These are phyloP conservation scores for Pao palembangensis DNA, from an alignment of 2,113 vertebrate species.

Conservation along the genomic window DNA sequence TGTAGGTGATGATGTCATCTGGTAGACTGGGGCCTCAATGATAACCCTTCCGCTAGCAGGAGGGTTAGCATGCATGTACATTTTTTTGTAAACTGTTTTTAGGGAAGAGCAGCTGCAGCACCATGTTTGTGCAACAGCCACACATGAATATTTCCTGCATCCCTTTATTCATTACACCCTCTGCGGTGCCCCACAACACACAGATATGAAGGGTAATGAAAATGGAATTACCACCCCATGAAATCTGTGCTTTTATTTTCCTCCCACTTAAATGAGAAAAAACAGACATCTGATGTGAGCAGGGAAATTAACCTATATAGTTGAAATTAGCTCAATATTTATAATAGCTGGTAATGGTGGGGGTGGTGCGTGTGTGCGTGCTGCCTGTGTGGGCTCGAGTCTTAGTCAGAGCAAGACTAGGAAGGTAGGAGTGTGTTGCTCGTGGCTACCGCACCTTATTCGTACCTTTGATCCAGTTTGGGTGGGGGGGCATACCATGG, in stretches of 20 bases:
- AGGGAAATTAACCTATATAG: conserved; percentile 42
- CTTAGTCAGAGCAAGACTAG: conserved; percentile 50
- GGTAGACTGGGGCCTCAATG: no score
- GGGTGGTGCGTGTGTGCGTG: conserved; percentile 2
- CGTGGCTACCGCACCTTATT: conserved; percentile 36
- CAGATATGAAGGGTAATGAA: conserved; percentile 37
- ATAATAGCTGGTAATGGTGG: conserved; percentile 20
- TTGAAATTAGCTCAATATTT: conserved; percentile 28
- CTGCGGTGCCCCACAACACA: conserved; percentile 23
- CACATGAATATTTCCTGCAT: conserved; percentile 20
- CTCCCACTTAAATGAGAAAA: conserved; percentile 27
- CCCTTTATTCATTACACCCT: conserved; percentile 28
- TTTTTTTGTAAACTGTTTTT: not conserved
- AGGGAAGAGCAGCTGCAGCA: not conserved
- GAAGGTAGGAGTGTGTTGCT: conserved; percentile 38
- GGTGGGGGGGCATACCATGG: conserved; percentile 7
- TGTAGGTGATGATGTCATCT: no score
- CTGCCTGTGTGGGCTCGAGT: conserved; percentile 39
- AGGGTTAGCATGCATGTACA: not conserved
- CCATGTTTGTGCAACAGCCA: conserved; percentile 9
- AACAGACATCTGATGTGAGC: conserved; percentile 45
- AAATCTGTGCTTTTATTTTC: conserved; percentile 45
- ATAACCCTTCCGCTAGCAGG: not conserved
- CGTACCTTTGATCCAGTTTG: conserved; percentile 36
- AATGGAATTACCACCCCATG: conserved; percentile 40